Conservation (phyloP, 2,113 vertebrate species). For the Asarcornis scutulata region DNA sequence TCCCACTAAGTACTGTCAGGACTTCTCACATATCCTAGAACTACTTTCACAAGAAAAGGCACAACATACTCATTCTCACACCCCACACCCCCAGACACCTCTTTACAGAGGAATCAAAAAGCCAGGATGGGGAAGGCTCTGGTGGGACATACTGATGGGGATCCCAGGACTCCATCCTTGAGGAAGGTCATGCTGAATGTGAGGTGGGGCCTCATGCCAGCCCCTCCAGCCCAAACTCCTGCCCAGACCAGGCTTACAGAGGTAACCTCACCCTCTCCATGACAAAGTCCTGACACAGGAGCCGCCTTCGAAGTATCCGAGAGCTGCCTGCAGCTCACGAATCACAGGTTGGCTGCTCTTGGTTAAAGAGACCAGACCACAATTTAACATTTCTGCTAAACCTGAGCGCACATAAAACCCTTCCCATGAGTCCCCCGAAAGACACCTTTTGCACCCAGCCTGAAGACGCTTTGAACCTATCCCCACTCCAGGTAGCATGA, state of each 20-base stretch:
- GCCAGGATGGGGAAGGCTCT: not conserved
- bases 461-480: not conserved
- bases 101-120: not conserved
- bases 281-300: not conserved
- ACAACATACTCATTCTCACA: not conserved
- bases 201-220: fast-evolving
- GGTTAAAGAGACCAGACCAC: not conserved
- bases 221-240: not conserved
- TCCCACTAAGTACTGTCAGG: not conserved
- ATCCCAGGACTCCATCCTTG: not conserved
- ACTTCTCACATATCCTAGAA: fast-evolving
- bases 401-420: fast-evolving
- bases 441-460: fast-evolving
- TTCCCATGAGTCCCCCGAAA: fast-evolving
- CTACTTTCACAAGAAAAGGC: not conserved
- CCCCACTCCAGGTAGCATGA: not conserved
- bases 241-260: not conserved
- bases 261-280: not conserved
- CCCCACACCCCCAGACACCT: not conserved
- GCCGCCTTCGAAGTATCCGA: fast-evolving
- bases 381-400: not conserved
- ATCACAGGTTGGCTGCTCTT: not conserved
- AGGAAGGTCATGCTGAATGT: fast-evolving
- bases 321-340: fast-evolving
- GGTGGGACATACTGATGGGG: fast-evolving